Evolutionary conservation across 2,113 vertebrate genomes (phyloP).

Genomic region (Macquaria australasica): DNA sequence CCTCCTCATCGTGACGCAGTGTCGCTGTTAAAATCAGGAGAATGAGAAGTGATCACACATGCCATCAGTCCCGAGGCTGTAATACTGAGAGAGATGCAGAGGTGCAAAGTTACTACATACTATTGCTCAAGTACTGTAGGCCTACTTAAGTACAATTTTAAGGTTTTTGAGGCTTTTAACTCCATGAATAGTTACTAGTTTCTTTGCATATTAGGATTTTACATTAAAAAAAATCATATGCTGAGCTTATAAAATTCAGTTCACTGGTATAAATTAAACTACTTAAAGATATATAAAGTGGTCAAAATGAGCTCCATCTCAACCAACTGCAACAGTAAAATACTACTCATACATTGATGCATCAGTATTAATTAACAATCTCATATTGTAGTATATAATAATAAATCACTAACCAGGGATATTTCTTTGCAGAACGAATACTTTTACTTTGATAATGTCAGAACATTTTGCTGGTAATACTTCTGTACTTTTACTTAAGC

Average conservation of each 20-base stretch:
- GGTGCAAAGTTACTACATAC: background rate
- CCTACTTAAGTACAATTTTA: background rate
- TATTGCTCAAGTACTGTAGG: background rate
- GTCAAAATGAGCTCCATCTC: background rate
- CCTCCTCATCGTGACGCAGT: too few relatives aligned
- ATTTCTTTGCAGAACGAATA: background rate
- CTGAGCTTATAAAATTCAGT: background rate
- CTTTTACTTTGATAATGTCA: background rate
- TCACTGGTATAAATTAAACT: background rate
- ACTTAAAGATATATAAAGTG: background rate
- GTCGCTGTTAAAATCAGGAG: background rate
- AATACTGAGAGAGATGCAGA: background rate
- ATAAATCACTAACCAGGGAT: background rate
- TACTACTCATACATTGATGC: background rate
- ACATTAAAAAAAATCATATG: background rate
- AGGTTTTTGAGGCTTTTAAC: background rate
- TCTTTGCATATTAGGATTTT: background rate
- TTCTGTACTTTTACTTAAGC: background rate
- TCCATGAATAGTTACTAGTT: background rate
- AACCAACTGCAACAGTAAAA: background rate
- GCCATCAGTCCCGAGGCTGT: too few relatives aligned
- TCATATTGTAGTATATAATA: background rate
- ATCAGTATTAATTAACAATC: background rate
- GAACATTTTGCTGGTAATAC: background rate
- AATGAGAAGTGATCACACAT: background rate